Evolutionary conservation across 1,140 invertebrate genomes (phyloP).

Genomic region (Streblospio benedicti): DNA sequence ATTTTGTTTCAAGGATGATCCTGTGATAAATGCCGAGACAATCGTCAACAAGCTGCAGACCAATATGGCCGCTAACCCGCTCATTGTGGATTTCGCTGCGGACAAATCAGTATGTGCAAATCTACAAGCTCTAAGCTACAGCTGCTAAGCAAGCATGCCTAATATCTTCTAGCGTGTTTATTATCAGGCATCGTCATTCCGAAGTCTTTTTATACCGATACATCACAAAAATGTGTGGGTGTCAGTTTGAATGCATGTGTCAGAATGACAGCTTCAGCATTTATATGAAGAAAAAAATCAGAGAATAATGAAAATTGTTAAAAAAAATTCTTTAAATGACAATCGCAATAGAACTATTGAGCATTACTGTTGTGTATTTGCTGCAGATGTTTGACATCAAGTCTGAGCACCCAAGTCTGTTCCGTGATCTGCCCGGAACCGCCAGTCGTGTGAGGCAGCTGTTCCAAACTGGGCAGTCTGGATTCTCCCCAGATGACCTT

Average conservation of each 20-base stretch:
- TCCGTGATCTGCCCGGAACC: slow-evolving; percentile 33
- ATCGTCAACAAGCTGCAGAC: slow-evolving; percentile 35
- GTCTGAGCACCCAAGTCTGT: slow-evolving; percentile 30
- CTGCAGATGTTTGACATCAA: slow-evolving; percentile 39
- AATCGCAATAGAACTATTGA: no score
- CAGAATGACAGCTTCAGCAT: no score
- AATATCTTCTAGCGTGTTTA: no score
- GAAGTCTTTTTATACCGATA: no score
- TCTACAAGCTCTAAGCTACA: no score
- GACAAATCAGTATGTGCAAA: slow-evolving; percentile 33
- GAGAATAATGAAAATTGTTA: no score
- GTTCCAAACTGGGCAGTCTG: slow-evolving; percentile 30
- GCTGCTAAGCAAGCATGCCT: no score
- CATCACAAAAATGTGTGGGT: no score
- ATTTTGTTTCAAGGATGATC: slow-evolving; percentile 33
- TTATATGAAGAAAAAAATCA: no score
- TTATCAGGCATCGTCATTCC: no score
- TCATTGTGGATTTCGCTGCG: slow-evolving; percentile 34
- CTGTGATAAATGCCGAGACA: slow-evolving; percentile 25
- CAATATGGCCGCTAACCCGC: slow-evolving; percentile 33
- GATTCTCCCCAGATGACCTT: slow-evolving; percentile 21
- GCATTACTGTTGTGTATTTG: slow-evolving; percentile 12
- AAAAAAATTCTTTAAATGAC: no score
- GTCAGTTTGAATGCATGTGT: no score
- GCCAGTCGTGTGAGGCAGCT: slow-evolving; percentile 26